Percentiles rank a stretch among this genome's conserved stretches.
These are phyloP conservation scores for Sminthurinus aureus DNA, from an alignment of 2,888 invertebrate species.

Conservation along the genomic window DNA sequence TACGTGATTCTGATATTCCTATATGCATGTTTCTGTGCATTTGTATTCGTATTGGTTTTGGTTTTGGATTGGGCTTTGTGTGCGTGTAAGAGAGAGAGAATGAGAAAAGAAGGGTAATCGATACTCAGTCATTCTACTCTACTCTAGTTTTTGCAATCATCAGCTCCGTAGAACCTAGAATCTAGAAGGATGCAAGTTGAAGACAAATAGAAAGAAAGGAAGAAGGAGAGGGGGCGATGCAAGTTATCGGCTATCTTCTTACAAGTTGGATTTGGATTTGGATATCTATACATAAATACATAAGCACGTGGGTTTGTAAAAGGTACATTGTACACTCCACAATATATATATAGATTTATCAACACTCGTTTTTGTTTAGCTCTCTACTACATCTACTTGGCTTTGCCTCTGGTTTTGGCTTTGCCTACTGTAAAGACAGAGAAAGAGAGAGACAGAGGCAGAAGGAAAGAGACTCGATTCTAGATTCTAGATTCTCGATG, in stretches of 20 bases:
- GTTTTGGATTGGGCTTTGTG: background rate
- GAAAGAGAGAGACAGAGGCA: background rate
- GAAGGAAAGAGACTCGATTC: no score
- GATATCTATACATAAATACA: no score
- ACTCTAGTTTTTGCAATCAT: slow-evolving; percentile 37
- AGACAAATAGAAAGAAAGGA: background rate
- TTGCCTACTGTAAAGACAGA: background rate
- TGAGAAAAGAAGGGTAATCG: slow-evolving; percentile 9
- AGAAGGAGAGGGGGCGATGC: background rate
- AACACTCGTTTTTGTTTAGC: background rate
- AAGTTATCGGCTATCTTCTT: background rate
- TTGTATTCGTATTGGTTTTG: background rate
- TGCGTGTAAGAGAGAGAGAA: background rate
- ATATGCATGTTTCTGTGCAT: no score
- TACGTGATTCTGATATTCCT: no score
- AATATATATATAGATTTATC: background rate
- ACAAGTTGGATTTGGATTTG: no score
- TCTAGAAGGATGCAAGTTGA: no score
- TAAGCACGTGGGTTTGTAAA: background rate
- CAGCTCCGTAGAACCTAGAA: slow-evolving; percentile 19
- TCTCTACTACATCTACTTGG: background rate
- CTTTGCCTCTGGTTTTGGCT: background rate
- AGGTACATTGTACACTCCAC: background rate
- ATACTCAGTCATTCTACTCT: slow-evolving; percentile 34
- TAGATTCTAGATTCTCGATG: background rate